Evolutionary conservation across 2,797 vertebrate genomes (phyloP), one percentile per base, ranked within the genome.

Genomic region (Halcyon leucocephala): DNA sequence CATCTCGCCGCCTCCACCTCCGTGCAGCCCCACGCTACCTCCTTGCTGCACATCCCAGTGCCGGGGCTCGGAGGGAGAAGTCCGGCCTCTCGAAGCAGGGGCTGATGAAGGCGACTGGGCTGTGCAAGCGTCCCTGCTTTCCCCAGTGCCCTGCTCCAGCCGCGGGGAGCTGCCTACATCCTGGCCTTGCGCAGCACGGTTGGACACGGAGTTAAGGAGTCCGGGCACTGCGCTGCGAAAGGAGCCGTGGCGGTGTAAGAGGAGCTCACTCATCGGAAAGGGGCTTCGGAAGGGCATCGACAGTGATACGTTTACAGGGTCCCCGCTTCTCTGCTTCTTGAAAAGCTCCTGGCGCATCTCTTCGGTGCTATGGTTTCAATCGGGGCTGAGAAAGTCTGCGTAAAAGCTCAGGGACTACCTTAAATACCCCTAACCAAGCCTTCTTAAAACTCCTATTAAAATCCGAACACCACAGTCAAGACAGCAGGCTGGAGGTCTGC

Each of bases 391-490:
- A 62, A 70, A 82, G 64, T 17, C 69, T 29, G 70, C 33, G 7
- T 49, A 55, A 44, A 86, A 93, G 62, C 35, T 37, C 82, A 37
- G 52, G 82, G 94, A 73, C 95, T 77, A 95, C 86, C 95, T 96
- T 95, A 97, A 97, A 92, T 70, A 92, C 37, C 84, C 91, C 51
- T 90, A 33, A 37, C 67, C 81, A 29, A 86, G 58, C 86, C 89
- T 70, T 91, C 92, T 93, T 91, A 93, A 87, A 96, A 87, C 35
- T 66, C 83, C 90, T 83, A 65, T 97, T 98, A 95, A 97, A 97
- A 98, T 79, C 96, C 81, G 61, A 94, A 24, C 70, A 13, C 71
- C 60, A 66, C 74, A 82, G 86, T 54, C 91, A 94, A 92, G 85
- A 42, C 82, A 16, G 91, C 79, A 61, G 94, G 84, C 88, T 76